phyloP scores from a whole-genome alignment of 1,140 invertebrate species.

The Cryptotermes secundus region DNA sequence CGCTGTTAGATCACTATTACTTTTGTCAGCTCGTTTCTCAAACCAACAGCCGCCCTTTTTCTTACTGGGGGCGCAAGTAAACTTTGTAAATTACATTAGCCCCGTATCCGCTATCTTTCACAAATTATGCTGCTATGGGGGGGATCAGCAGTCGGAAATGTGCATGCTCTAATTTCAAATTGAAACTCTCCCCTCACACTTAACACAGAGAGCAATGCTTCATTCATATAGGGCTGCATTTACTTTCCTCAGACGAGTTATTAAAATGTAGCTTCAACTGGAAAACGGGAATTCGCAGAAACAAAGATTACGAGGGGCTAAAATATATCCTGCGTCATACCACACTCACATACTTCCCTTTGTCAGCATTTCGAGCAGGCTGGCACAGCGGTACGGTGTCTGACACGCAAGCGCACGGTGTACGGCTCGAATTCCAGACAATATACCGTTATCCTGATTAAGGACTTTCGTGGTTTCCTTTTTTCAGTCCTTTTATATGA shows the following conservation, averaged over 20 bases:
- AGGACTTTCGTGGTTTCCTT: no score
- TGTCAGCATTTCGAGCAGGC: no score
- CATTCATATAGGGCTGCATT: neutral
- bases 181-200: neutral
- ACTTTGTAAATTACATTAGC: neutral
- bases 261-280: neutral
- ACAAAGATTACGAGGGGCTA: neutral
- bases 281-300: neutral
- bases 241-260: neutral
- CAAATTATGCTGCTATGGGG: neutral
- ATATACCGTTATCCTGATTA: no score
- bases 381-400: no score
- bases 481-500: no score
- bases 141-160: neutral
- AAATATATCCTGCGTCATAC: no score
- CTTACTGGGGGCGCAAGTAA: neutral
- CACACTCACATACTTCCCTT: no score
- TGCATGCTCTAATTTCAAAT: neutral
- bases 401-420: no score
- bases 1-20: neutral
- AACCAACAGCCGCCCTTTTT: neutral
- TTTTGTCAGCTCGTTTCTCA: neutral
- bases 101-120: neutral
- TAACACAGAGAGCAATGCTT: neutral
- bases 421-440: no score